Base-by-base conservation (phyloP, 2,113 vertebrate species). In the Salvelinus fontinalis region DNA sequence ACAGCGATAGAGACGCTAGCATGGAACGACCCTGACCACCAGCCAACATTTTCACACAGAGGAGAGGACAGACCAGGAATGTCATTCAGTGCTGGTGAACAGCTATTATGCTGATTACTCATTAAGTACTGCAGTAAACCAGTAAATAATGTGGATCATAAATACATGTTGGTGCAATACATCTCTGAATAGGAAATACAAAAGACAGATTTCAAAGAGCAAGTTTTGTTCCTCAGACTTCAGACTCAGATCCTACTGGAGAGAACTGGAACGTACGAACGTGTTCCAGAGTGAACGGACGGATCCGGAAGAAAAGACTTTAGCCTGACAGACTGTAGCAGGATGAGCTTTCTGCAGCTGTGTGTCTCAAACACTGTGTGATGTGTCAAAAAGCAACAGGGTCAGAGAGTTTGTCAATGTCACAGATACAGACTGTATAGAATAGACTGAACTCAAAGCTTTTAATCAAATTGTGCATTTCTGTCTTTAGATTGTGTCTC, bases 261-360 rank as follows among this genome's bases (percentile, higher is more conserved):
- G 27, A 68, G 68, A 82, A 67, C 12, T 73, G 5, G 64, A 79
- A 70, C 80, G 79, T 12, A 12, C 54, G 29, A 80, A 83, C 65
- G 82, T 72, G 75, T 83, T 75, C 68, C 67, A 67, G 14, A 1
- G 22, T n/a, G 20, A 3, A 48, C 6, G 26, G 51, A 29, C 34
- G 54, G 54, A 75, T 71, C 75, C 66, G 67, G 76, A 83, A 82
- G 82, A 76, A 66, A 60, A 68, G 18, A 70, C 71, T 76, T 76
- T 70, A 78, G 31, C 14, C 27, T 26, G 13, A 71, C 39, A 81
- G 34, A 79, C 75, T 48, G 11, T 75, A 77, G 34, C 66, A 62
- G 12, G 51, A 54, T 34, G 60, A 49, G 31, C 49, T 70, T 73
- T 79, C 62, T 64, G 44, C 71, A 82, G 49, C 71, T 71, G 71